phyloP scores from a whole-genome alignment of 2,797 vertebrate species.

The Ispidina picta region DNA sequence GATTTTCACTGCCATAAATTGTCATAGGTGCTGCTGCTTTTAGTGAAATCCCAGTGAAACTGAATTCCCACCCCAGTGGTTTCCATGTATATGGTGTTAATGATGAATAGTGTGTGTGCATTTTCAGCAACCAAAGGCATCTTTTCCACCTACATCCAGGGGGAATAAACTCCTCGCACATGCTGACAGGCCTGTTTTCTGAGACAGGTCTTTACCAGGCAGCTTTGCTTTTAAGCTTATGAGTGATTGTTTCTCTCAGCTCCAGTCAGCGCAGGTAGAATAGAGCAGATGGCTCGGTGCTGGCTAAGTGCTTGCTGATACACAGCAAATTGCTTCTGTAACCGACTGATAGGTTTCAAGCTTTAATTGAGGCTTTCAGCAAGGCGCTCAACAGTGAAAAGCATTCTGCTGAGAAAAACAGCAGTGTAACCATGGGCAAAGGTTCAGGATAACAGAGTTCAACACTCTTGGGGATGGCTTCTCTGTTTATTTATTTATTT shows the following conservation, averaged over 20 bases:
- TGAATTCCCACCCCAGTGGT: neutral
- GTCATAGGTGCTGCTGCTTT: neutral
- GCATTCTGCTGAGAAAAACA: conserved; percentile 57
- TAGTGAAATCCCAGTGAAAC: neutral
- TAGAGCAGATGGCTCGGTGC: conserved; percentile 45
- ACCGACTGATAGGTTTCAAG: conserved; percentile 53
- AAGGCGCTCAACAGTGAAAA: conserved; percentile 36
- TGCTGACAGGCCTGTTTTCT: neutral
- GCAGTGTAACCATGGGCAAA: conserved; percentile 39
- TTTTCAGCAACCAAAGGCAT: neutral
- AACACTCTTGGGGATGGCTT: conserved; percentile 32
- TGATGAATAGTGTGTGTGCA: neutral
- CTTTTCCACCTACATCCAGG: neutral
- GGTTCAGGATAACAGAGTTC: conserved; percentile 58
- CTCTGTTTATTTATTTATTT: conserved; percentile 22
- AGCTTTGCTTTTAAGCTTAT: neutral
- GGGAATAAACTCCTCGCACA: fast-evolving
- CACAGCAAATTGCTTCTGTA: conserved; percentile 53
- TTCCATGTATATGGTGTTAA: neutral
- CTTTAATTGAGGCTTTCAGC: conserved; percentile 67
- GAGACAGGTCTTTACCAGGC: neutral
- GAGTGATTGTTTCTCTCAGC: neutral
- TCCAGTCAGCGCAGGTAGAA: neutral
- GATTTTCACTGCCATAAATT: conserved; percentile 9
- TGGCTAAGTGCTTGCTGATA: conserved; percentile 58